These are phyloP conservation scores for Mustela lutreola DNA, from an alignment of 2,113 vertebrate genomes.

Conservation along the genomic window DNA sequence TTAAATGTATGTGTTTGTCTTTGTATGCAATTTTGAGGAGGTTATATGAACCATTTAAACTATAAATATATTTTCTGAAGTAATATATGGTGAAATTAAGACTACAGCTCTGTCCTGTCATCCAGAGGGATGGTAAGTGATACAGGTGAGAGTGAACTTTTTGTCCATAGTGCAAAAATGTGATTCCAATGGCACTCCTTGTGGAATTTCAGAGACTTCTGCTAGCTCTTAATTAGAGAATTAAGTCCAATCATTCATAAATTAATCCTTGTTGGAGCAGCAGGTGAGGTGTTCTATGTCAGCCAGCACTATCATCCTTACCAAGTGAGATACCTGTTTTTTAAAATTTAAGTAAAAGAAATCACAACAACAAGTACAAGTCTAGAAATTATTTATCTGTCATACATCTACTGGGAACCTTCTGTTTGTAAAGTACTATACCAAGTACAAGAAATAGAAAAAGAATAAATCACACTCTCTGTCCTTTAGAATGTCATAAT, in stretches of 20 bases:
- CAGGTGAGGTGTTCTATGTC: neutral
- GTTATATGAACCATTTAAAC: neutral
- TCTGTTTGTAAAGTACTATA: neutral
- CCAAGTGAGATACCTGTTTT: neutral
- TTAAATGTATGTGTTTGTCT: neutral
- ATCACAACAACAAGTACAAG: neutral
- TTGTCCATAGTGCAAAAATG: neutral
- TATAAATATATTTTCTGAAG: slow-evolving; percentile 39
- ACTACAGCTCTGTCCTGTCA: neutral
- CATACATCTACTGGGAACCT: neutral
- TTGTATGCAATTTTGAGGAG: neutral
- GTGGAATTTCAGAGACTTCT: neutral
- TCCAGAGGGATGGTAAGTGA: neutral
- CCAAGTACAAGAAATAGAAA: neutral
- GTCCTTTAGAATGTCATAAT: neutral
- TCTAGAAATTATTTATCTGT: neutral
- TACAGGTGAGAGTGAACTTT: neutral
- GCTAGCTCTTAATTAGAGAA: neutral
- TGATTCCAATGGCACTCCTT: neutral
- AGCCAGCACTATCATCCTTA: neutral
- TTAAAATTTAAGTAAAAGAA: neutral
- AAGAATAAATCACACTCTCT: neutral
- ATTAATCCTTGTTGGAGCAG: neutral
- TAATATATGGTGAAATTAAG: slow-evolving; percentile 32
- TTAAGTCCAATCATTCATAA: neutral